Base-by-base conservation (phyloP, 2,888 invertebrate species). In the Onthophagus sagittarius region DNA sequence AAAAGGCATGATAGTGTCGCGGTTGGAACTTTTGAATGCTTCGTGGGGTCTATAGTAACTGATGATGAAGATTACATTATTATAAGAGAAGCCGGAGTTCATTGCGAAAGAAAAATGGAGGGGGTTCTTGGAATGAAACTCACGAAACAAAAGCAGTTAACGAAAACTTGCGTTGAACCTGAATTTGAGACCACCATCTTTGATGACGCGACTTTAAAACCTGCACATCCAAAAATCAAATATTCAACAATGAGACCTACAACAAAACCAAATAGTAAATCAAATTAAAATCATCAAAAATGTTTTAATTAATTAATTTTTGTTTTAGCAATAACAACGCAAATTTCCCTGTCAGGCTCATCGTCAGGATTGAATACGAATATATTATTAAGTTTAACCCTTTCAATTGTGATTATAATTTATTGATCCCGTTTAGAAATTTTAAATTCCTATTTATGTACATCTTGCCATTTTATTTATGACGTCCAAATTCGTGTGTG, bases 41-140 rank as follows among this genome's bases (percentile, higher is more conserved):
- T 91, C 80, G 90, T 91, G 23, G 91, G 91, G 7, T 84, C 87
- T 14, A 89, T 89, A 71, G 85, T 88, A 11, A 86, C 87, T 15
- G 87, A 89, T 62, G 87, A 88, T 63, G 89, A 89, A 77, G 79
- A 79, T 70, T 75, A 71, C 15, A 89, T 91, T 77, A 89, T 88
- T 79, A 91, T 91, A 74, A 90, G 89, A 79, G 91, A 91, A 84
- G 91, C 91, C 23, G 91, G 91, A 0, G 89, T 89, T 79, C 89
- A 89, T 79, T 91, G 91, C 79, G 88, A 89, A 77, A 84, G 90
- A 75, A 86, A 88, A 76, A 87, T 90, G 33, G 87, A 90, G 82
- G 90, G 90, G 0, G 85, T 83, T 53, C 86, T 88, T 79, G 91
- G 90, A 74, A 91, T 91, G 91, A 88, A 89, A 79, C 84, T 91